Conservation (phyloP, 2,797 vertebrate species). For the Fratercula arctica region DNA sequence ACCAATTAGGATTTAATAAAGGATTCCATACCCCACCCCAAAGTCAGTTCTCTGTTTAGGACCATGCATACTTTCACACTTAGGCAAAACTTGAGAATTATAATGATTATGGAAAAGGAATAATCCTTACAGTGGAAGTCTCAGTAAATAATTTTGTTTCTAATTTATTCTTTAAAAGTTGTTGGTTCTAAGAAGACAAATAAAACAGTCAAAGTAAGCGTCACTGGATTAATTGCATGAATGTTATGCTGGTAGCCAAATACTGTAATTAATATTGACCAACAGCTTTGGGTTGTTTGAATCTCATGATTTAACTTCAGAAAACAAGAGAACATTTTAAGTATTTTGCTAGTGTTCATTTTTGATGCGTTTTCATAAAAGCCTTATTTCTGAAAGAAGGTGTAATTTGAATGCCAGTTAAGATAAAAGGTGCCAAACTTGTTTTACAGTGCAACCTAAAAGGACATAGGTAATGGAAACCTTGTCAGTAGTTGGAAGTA, state of each 20-base stretch:
- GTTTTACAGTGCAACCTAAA: not conserved
- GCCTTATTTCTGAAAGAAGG: not conserved
- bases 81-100: not conserved
- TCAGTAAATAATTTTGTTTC: not conserved
- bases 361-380: not conserved
- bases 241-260: not conserved
- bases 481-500: not conserved
- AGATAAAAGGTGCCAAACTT: not conserved
- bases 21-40: fast-evolving
- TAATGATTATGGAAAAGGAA: not conserved
- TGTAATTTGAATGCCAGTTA: not conserved
- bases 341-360: not conserved
- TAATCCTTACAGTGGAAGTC: not conserved
- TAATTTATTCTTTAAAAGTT: not conserved
- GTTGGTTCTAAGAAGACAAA: not conserved
- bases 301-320: not conserved
- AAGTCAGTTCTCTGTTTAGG: not conserved
- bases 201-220: not conserved
- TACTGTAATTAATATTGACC: not conserved
- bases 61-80: not conserved
- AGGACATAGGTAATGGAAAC: not conserved
- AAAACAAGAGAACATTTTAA: not conserved
- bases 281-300: not conserved
- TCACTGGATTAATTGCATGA: not conserved
- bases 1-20: not conserved